Conservation (phyloP, 53 echinoderm and acorn worm genomes). For the Luidia sarsii region DNA sequence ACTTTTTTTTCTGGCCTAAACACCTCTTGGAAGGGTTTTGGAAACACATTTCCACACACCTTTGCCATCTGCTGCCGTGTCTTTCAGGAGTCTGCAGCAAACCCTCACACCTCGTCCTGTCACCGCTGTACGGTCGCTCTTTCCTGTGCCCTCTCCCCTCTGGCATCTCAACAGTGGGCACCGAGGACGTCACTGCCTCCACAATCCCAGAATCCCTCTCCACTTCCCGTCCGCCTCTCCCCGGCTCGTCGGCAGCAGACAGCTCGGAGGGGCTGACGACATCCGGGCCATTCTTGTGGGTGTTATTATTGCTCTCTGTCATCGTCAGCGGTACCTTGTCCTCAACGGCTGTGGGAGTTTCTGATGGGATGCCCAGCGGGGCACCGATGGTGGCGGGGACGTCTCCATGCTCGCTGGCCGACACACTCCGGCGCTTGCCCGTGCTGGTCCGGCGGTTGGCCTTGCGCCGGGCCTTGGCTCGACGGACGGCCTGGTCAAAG, state of each 20-base stretch:
- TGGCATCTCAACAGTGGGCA: neutral
- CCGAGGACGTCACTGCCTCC: neutral
- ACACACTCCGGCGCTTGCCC: constrained; percentile 51
- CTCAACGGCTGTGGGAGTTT: too few species aligned
- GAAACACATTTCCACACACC: neutral
- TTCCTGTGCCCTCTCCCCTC: constrained; percentile 6
- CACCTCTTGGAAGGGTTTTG: neutral
- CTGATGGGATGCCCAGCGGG: constrained; percentile 1
- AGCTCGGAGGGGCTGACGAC: too few species aligned
- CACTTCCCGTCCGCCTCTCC: neutral
- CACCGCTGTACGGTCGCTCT: neutral
- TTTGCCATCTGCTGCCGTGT: constrained; percentile 23
- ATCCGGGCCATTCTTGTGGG: neutral
- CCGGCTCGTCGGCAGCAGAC: neutral
- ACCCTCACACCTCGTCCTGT: neutral
- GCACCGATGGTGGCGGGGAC: neutral
- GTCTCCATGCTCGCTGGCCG: constrained; percentile 57
- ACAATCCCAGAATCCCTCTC: neutral
- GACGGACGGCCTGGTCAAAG: constrained; percentile 61
- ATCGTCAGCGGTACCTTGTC: too few species aligned
- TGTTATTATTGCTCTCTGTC: too few species aligned
- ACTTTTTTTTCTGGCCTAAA: too few species aligned
- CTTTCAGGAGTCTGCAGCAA: neutral
- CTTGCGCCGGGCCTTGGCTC: constrained; percentile 76
- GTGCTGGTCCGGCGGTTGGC: constrained; percentile 71